These are phyloP conservation scores for Corythaixoides concolor DNA, from an alignment of 2,113 vertebrate species.

Conservation along the genomic window DNA sequence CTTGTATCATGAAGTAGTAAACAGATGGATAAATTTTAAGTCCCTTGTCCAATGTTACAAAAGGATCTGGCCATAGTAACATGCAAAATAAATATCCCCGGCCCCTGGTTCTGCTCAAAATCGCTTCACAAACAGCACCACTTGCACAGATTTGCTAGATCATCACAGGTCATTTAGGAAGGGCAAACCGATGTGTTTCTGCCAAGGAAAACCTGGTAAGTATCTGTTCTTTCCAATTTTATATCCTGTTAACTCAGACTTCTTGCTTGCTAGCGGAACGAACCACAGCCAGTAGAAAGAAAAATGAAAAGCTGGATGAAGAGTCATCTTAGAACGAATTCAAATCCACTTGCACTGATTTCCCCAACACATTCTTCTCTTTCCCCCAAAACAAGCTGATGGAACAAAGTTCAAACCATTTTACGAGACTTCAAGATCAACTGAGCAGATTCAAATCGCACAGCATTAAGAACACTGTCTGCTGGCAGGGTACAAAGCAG, in stretches of 20 bases:
- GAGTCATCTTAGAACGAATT: neutral
- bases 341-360: neutral
- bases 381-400: neutral
- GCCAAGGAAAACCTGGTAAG: constrained; percentile 12
- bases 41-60: neutral
- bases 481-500: neutral
- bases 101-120: neutral
- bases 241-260: neutral
- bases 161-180: neutral
- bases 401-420: neutral
- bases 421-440: neutral
- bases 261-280: neutral
- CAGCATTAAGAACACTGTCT: neutral
- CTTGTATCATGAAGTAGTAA: fast-evolving
- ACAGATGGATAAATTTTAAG: neutral
- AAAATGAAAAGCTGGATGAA: neutral
- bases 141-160: neutral
- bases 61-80: neutral
- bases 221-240: neutral
- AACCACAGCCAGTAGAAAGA: neutral
- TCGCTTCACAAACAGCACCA: neutral
- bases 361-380: neutral
- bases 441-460: neutral
- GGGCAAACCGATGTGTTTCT: neutral
- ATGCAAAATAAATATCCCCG: neutral